Percentiles rank a stretch among this genome's conserved stretches.
Evolutionary conservation across 2,113 vertebrate species (phyloP).

Genomic region (Raphicerus campestris): DNA sequence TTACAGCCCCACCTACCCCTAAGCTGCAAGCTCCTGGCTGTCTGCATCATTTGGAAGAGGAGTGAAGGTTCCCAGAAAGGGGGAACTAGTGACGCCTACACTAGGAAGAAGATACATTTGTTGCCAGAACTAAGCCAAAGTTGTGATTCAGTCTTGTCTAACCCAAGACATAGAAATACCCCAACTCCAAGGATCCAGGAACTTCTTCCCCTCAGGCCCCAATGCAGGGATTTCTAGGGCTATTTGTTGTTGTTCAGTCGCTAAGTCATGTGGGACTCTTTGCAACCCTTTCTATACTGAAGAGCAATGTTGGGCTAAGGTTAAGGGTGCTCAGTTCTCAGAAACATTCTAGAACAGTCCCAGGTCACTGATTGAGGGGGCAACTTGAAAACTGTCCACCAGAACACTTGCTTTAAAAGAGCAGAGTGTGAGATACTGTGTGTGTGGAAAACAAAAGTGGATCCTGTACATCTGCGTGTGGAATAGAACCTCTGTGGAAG

Average conservation of each 20-base stretch:
- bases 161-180: background rate
- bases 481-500: background rate
- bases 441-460: background rate
- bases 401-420: background rate
- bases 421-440: background rate
- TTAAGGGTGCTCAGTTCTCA: background rate
- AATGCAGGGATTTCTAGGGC: background rate
- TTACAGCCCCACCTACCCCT: background rate
- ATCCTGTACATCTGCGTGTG: background rate
- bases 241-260: background rate
- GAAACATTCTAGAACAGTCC: background rate
- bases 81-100: background rate
- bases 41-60: background rate
- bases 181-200: background rate
- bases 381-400: background rate
- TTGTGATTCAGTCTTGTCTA: background rate
- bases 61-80: background rate
- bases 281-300: background rate
- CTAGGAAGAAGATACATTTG: background rate
- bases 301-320: background rate
- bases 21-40: background rate
- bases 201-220: background rate
- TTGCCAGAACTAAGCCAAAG: background rate
- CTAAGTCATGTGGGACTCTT: background rate
- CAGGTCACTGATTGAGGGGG: background rate